Percentiles rank a stretch among this genome's conserved stretches.
Evolutionary conservation across 2,113 vertebrate species (phyloP).

Genomic region (Amazona vittata): DNA sequence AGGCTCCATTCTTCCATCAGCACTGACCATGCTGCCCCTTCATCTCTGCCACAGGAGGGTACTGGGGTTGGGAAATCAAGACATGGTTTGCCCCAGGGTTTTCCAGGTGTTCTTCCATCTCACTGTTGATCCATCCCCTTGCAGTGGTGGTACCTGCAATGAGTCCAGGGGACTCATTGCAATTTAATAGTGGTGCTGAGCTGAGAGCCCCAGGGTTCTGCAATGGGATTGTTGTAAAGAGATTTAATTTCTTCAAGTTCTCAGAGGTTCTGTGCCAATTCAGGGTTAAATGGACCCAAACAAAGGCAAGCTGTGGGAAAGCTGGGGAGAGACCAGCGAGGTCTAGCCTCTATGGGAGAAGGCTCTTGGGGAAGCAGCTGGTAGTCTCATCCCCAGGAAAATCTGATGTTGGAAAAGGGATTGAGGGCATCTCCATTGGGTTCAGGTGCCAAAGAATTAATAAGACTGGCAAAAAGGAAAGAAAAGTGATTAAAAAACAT

Average conservation of each 20-base stretch:
- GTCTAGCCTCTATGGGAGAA: not conserved
- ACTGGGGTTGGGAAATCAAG: not conserved
- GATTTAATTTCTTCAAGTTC: not conserved
- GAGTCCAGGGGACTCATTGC: not conserved
- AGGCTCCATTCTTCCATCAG: not conserved
- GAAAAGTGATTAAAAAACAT: not conserved
- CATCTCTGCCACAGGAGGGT: not conserved
- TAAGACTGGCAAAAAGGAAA: not conserved
- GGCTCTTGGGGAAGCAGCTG: not conserved
- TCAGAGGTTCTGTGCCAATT: not conserved
- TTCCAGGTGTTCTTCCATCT: not conserved
- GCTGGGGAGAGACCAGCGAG: not conserved
- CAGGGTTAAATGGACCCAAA: not conserved
- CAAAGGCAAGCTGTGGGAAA: not conserved
- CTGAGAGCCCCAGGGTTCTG: not conserved
- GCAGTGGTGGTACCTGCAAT: not conserved
- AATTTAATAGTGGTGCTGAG: not conserved
- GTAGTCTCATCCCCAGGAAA: not conserved
- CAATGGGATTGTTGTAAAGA: rapidly evolving
- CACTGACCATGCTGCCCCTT: rapidly evolving
- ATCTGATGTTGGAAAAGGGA: not conserved
- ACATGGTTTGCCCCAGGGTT: not conserved
- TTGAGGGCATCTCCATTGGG: not conserved
- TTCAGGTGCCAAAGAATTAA: not conserved
- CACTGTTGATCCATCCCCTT: rapidly evolving